Conservation (phyloP, 2,888 invertebrate species). For the Neoscelio sp. region DNA sequence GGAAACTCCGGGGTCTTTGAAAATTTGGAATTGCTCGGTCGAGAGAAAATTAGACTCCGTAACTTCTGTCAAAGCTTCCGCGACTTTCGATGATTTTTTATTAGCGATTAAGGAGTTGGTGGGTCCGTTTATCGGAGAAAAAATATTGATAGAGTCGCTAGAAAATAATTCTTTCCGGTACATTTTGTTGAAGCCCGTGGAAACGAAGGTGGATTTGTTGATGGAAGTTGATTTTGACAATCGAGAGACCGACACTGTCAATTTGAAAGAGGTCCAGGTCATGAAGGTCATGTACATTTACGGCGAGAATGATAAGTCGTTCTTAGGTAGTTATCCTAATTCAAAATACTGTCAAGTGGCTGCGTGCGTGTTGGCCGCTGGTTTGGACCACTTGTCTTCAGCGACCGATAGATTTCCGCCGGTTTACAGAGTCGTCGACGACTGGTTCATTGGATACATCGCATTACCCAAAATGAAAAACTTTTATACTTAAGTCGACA, state of each 20-base stretch:
- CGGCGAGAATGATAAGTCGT: constrained; percentile 69
- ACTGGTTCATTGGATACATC: constrained; percentile 78
- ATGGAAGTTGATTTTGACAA: constrained; percentile 68
- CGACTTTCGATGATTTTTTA: constrained; percentile 76
- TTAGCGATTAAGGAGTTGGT: constrained; percentile 73
- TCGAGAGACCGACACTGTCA: constrained; percentile 20
- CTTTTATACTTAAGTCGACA: background rate
- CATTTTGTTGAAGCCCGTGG: constrained; percentile 76
- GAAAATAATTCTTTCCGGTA: constrained; percentile 65
- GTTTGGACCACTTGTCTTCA: constrained; percentile 76
- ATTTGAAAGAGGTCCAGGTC: constrained; percentile 71
- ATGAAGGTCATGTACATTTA: constrained; percentile 80
- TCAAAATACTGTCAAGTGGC: constrained; percentile 75
- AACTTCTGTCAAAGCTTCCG: constrained; percentile 47
- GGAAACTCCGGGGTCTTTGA: constrained; percentile 74
- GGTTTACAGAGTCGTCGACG: constrained; percentile 74
- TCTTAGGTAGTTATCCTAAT: constrained; percentile 68
- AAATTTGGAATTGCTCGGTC: constrained; percentile 79
- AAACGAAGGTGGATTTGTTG: constrained; percentile 76
- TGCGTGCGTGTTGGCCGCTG: constrained; percentile 76
- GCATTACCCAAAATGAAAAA: constrained; percentile 54
- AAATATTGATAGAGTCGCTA: constrained; percentile 76
- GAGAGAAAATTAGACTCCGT: constrained; percentile 69
- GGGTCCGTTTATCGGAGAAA: constrained; percentile 73
- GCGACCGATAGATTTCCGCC: constrained; percentile 78